These are phyloP conservation scores for Trachemys scripta DNA, from an alignment of 2,113 vertebrate species.

Conservation along the genomic window DNA sequence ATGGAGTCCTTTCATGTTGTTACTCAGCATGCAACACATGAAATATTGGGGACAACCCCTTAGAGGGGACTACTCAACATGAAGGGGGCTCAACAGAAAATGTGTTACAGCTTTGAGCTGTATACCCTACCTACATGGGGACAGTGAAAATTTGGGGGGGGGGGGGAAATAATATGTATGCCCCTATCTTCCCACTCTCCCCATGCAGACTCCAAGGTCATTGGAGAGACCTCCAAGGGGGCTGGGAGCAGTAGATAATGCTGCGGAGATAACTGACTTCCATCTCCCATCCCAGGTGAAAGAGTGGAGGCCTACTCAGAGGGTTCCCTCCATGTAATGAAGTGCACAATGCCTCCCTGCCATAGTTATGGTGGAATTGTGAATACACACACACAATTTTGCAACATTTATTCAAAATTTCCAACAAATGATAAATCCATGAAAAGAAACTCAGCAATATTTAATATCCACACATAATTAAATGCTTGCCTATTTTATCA, in stretches of 20 bases:
- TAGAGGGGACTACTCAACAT: not conserved
- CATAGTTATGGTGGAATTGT: not conserved
- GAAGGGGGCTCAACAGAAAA: not conserved
- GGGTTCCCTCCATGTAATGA: too few species aligned
- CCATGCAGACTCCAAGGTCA: not conserved
- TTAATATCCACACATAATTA: too few species aligned
- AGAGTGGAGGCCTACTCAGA: too few species aligned
- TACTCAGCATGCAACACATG: not conserved
- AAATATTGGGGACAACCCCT: not conserved
- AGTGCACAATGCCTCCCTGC: not conserved
- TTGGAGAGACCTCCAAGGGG: not conserved
- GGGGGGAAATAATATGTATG: fast-evolving
- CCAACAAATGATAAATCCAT: too few species aligned
- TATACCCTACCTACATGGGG: not conserved
- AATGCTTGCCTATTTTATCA: too few species aligned
- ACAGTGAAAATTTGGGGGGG: not conserved
- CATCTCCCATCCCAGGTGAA: too few species aligned
- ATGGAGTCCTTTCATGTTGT: not conserved
- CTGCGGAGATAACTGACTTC: not conserved
- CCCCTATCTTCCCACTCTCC: not conserved
- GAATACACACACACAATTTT: not conserved
- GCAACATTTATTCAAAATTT: not conserved
- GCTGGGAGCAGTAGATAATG: not conserved
- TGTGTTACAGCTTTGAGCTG: not conserved
- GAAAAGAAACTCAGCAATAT: too few species aligned